These are phyloP conservation scores for Apis laboriosa DNA, from an alignment of 1,140 invertebrate genomes.

Conservation along the genomic window DNA sequence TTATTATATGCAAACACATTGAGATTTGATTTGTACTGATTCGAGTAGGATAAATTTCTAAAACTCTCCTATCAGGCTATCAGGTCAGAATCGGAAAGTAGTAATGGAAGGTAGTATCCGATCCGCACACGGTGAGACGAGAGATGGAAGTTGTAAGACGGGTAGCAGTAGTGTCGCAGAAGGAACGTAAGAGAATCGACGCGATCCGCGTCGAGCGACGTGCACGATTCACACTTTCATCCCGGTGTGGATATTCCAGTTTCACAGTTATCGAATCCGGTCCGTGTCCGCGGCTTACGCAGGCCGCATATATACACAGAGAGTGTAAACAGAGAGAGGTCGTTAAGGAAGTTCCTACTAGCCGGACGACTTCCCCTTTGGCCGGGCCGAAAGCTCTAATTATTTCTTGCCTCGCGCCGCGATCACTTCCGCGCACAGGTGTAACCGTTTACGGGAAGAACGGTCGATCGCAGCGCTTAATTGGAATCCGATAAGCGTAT, in stretches of 20 bases:
- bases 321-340: constrained; percentile 54
- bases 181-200: constrained; percentile 26
- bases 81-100: too few relatives aligned
- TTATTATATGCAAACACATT: too few relatives aligned
- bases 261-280: constrained; percentile 27
- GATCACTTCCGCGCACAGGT: constrained; percentile 50
- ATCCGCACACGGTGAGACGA: background rate
- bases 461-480: constrained; percentile 37
- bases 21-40: too few relatives aligned
- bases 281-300: background rate
- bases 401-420: constrained; percentile 60
- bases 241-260: constrained; percentile 33
- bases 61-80: too few relatives aligned
- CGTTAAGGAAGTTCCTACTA: constrained; percentile 58
- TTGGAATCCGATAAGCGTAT: constrained; percentile 46
- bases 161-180: background rate
- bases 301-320: background rate
- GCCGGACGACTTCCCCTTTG: constrained; percentile 38
- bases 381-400: constrained; percentile 63
- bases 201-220: constrained; percentile 24
- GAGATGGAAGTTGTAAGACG: background rate
- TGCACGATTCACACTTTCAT: constrained; percentile 38
- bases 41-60: too few relatives aligned
- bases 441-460: constrained; percentile 46
- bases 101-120: too few relatives aligned